Evolutionary conservation across 2,888 invertebrate species (phyloP), one percentile per base, ranked within the genome.

Genomic region (Dilophus febrilis): DNA sequence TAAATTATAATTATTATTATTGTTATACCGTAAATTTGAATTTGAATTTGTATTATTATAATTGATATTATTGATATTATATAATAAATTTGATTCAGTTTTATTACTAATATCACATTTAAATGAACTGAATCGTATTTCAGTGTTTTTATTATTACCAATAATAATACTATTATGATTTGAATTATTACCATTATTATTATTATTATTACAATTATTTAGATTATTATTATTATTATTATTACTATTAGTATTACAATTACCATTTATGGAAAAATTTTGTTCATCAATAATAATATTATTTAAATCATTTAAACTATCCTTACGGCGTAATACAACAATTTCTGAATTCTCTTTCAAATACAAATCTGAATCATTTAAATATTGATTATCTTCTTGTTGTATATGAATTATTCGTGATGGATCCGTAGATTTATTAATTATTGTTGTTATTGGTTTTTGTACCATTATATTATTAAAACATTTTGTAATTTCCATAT

Each of bases 261-360:
- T 40, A 40, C 30, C 22, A 32, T 32, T 38, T 16, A 16, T 19
- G 22, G 37, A 33, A 36, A 41, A 37, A 41, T 41, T 38, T 11
- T 33, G 29, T 32, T 33, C 36, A 37, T 26, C 35, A 26, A 14
- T 27, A 14, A 10, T 22, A 17, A 3, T 19, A n/a, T 22, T 19
- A 11, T 33, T 18, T 33, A 37, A 37, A 4, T 16, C 33, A 29
- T 13, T 28, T 12, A 28, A 34, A 29, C 59, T 58, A 22, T 59
- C 59, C 47, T 62, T 64, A 31, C 60, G 61, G 32, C 63, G 56
- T 42, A 63, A 43, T 29, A 58, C 50, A 35, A 63, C 61, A 41
- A 63, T 59, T 47, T 63, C 61, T 0, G 62, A 59, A 44, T 64
- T 59, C 46, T 62, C 57, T 40, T 56, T 57, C 4, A 54, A 51